phyloP scores from a whole-genome alignment of 2,113 vertebrate species.

The Brachionichthys hirsutus region DNA sequence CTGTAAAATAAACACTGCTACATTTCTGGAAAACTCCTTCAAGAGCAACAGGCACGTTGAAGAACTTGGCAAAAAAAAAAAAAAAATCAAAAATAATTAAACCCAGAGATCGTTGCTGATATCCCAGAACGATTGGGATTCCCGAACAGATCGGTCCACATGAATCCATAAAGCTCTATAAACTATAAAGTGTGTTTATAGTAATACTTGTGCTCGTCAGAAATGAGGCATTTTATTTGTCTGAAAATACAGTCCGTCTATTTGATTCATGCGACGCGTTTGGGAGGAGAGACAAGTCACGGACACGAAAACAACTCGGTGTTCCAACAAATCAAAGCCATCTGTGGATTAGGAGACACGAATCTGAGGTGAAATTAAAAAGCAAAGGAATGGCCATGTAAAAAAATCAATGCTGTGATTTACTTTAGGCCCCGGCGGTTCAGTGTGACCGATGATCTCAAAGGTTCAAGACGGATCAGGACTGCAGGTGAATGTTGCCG shows the following conservation, averaged over 20 bases:
- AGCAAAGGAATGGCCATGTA: neutral
- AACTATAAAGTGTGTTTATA: slow-evolving; percentile 3
- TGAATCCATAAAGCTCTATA: slow-evolving; percentile 20
- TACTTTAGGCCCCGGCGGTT: slow-evolving; percentile 59
- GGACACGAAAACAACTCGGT: slow-evolving; percentile 5
- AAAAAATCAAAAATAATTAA: neutral
- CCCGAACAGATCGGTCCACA: slow-evolving; percentile 2
- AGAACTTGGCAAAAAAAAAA: slow-evolving; percentile 13
- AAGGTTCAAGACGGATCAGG: slow-evolving; percentile 3
- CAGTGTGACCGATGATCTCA: slow-evolving; percentile 22
- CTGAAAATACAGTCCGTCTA: neutral
- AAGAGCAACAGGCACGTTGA: slow-evolving; percentile 15
- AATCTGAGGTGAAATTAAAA: neutral
- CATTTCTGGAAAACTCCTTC: slow-evolving; percentile 2
- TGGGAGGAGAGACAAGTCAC: neutral
- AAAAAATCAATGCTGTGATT: slow-evolving; percentile 14
- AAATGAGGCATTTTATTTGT: neutral
- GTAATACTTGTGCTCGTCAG: slow-evolving; percentile 45
- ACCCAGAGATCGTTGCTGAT: too few species aligned
- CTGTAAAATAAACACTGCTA: slow-evolving; percentile 2
- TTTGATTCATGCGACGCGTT: slow-evolving; percentile 1
- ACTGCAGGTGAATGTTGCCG: slow-evolving; percentile 18
- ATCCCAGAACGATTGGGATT: neutral
- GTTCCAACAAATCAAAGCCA: neutral
- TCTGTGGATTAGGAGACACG: slow-evolving; percentile 3